Percentiles rank a stretch among this genome's conserved stretches.
Conservation (phyloP, 2,113 vertebrate genomes). For the Natator depressus region DNA sequence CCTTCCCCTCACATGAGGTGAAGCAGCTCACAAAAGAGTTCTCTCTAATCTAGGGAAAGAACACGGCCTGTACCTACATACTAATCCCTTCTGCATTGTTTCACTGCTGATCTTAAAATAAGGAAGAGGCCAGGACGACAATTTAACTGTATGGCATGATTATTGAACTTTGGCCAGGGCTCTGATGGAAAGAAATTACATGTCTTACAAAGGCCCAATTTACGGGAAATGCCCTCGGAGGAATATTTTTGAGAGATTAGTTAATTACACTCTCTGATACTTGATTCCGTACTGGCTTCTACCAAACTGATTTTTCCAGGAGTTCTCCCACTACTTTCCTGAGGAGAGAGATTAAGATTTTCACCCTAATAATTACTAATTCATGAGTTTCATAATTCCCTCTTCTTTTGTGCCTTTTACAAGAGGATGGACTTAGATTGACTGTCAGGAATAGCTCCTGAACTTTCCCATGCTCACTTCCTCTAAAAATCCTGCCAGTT, state of each 20-base stretch:
- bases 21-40: background rate
- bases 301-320: background rate
- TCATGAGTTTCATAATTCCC: accelerated
- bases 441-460: background rate
- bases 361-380: background rate
- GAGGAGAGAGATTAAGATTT: background rate
- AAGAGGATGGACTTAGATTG: background rate
- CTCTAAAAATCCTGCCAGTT: background rate
- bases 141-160: background rate
- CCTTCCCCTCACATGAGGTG: background rate
- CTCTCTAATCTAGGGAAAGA: background rate
- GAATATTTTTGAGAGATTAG: background rate
- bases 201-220: background rate
- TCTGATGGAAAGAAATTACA: background rate
- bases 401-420: background rate
- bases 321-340: background rate
- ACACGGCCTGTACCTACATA: background rate
- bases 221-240: background rate
- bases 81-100: background rate
- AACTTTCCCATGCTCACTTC: background rate
- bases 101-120: background rate
- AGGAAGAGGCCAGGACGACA: background rate
- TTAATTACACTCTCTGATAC: background rate
- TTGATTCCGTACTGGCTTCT: background rate
- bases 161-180: background rate